phyloP scores from a whole-genome alignment of 2,888 invertebrate species.

The Lasioglossum oenotherae region DNA sequence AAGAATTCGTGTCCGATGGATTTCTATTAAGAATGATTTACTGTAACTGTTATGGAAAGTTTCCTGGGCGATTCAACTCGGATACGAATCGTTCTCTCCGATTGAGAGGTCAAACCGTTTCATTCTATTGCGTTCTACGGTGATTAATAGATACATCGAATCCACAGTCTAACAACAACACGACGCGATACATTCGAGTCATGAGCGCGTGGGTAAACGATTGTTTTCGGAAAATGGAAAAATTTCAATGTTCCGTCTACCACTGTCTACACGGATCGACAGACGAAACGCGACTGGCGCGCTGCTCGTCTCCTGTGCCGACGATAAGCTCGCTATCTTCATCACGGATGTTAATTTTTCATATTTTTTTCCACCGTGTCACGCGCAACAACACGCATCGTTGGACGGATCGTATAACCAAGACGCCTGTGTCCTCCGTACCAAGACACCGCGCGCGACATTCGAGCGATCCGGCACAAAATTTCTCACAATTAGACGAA shows the following conservation, averaged over 20 bases:
- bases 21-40: background rate
- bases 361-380: conserved; percentile 13
- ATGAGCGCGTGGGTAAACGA: background rate
- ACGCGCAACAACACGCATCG: conserved; percentile 32
- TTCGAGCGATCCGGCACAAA: conserved; percentile 18
- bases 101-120: background rate
- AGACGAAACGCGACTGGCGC: conserved; percentile 63
- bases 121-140: background rate
- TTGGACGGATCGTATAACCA: background rate
- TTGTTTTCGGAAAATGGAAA: background rate
- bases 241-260: conserved; percentile 16
- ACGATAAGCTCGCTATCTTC: conserved; percentile 75
- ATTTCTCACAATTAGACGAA: too few relatives aligned
- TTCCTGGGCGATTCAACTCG: background rate
- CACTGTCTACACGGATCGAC: conserved; percentile 33
- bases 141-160: background rate
- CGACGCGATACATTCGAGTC: background rate
- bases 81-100: background rate
- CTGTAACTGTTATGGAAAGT: background rate
- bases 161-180: background rate
- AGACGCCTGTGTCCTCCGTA: conserved; percentile 32
- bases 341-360: conserved; percentile 75
- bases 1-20: background rate
- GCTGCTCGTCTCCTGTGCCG: conserved; percentile 54
- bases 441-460: conserved; percentile 38